Base-by-base conservation (phyloP, 1,140 invertebrate genomes). In the Calliopsis andreniformis region DNA sequence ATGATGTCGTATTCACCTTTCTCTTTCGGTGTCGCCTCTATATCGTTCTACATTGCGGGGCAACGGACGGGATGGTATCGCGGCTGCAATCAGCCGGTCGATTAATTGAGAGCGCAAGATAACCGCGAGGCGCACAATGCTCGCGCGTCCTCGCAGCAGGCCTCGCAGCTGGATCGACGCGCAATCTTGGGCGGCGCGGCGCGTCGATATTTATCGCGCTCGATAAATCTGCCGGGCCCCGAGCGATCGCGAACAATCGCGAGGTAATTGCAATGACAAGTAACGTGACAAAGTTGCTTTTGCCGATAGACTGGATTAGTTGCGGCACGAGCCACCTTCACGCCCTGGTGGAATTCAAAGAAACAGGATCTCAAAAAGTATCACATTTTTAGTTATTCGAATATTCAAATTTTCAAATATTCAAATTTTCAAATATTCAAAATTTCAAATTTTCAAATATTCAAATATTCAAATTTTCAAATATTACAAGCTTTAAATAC, bases 71-170 rank as follows among this genome's bases (percentile, higher is more conserved):
- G 81, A 84, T 84, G 68, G 23, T 84, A 85, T 85, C 83, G 64
- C 55, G 43, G 59, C 63, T 71, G 78, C 83, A 85, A 85, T 85
- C 83, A 80, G 66, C 51, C 70, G 47, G 53, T 72, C 83, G 80
- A 86, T 86, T 86, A 86, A 86, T 85, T 83, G 78, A 84, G 67
- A 76, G 66, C 64, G 76, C 70, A 51, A 64, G 83, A 85, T 83
- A 85, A 79, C 82, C 78, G 59, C 66, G 67, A 66, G n/a, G n/a
- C n/a, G 39, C 47, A 80, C 83, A 83, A 85, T 83, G 51, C 35
- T 10, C 80, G 66, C 30, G 14, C 45, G 25, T 66, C 25, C 66
- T 51, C 53, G 76, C 69, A 64, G 71, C 70, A 78, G 78, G 66
- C 68, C 55, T 30, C 55, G 79, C 67, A 63, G 53, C 67, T 67